Evolutionary conservation across 2,113 vertebrate genomes (phyloP).

Genomic region (Aegypius monachus): DNA sequence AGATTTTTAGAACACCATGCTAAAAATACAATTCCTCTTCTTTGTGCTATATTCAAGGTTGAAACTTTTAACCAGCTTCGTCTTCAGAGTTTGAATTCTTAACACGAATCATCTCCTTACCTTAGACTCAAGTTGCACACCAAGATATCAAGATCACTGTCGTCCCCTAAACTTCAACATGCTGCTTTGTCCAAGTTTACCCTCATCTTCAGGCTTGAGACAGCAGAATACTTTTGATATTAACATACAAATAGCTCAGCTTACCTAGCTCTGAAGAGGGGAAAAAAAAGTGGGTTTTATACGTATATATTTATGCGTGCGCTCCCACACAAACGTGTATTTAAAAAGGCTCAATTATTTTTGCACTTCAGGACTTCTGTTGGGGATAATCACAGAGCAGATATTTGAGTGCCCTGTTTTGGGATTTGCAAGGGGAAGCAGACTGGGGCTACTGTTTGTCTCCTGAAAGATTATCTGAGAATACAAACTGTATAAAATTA

Average conservation of each 20-base stretch:
- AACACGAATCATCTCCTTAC: neutral
- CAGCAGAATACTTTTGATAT: neutral
- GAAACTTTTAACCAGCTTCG: neutral
- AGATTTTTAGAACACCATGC: neutral
- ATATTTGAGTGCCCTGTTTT: neutral
- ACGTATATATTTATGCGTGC: neutral
- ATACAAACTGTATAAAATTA: neutral
- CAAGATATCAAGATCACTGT: neutral
- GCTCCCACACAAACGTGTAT: accelerated
- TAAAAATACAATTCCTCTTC: neutral
- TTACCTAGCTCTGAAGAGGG: neutral
- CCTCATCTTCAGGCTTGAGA: neutral
- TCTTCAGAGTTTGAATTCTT: neutral
- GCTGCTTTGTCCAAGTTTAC: neutral
- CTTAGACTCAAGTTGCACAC: neutral
- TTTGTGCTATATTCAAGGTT: neutral
- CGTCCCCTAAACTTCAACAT: neutral
- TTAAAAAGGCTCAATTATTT: neutral
- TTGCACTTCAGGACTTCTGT: neutral
- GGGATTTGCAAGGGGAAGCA: neutral
- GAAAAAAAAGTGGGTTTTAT: neutral
- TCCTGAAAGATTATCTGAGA: neutral
- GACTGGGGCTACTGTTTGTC: neutral
- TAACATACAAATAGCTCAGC: neutral
- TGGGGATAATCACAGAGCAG: neutral